A percentile compares a stretch with the other conserved stretches of the same genome.
These are phyloP conservation scores for Micromussa lordhowensis DNA, from an alignment of 92 coral and sea anemone genomes.

Conservation along the genomic window DNA sequence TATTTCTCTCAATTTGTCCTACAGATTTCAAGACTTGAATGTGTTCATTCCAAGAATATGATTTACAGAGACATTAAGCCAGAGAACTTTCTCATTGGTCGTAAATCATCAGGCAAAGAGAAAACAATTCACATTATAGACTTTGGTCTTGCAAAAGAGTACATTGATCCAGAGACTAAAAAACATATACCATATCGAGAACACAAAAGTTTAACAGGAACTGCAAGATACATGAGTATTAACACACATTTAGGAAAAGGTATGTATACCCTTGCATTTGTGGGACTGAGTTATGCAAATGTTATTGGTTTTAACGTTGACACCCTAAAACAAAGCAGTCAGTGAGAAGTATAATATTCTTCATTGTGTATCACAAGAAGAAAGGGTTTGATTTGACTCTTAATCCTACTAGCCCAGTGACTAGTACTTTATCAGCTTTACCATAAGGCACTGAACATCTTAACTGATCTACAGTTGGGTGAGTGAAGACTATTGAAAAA, in stretches of 20 bases:
- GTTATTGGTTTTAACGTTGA: neutral
- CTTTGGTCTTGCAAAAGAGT: slow-evolving; percentile 99
- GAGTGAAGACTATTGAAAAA: no score
- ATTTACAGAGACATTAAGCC: slow-evolving; percentile 99
- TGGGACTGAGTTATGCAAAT: neutral
- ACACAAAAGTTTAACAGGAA: slow-evolving; percentile 99
- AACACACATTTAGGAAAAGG: slow-evolving; percentile 99
- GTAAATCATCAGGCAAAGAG: slow-evolving; percentile 96
- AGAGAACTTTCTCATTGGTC: slow-evolving; percentile 96
- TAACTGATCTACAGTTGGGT: neutral
- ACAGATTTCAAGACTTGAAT: slow-evolving; percentile 93
- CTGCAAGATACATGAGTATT: slow-evolving; percentile 99
- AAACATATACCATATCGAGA: slow-evolving; percentile 98
- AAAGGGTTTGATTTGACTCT: neutral
- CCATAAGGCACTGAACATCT: neutral
- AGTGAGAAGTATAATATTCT: neutral
- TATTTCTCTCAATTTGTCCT: slow-evolving; percentile 17
- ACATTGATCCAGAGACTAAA: slow-evolving; percentile 98
- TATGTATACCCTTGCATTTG: slow-evolving; percentile 10
- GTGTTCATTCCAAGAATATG: slow-evolving; percentile 99
- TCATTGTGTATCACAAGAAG: neutral
- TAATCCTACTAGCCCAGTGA: neutral
- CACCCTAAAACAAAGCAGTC: neutral
- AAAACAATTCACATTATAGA: slow-evolving; percentile 94
- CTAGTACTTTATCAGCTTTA: neutral